These are phyloP conservation scores for Datnioides undecimradiatus DNA, from an alignment of 2,113 vertebrate species.

Conservation along the genomic window DNA sequence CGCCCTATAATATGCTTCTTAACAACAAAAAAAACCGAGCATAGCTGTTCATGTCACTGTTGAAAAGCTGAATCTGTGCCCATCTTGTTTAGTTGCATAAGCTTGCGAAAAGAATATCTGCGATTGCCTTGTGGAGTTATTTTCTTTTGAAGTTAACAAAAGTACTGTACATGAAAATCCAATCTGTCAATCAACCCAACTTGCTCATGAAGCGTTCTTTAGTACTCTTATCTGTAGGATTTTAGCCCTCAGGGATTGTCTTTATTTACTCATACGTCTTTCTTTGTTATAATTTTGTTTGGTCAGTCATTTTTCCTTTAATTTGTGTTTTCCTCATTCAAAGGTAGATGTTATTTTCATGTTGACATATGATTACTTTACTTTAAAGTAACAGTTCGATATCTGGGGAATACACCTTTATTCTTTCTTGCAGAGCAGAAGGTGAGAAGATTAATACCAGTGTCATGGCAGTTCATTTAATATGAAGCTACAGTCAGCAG, in stretches of 20 bases:
- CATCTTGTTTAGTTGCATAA: conserved; percentile 45
- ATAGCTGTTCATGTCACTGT: conserved; percentile 40
- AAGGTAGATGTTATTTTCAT: conserved; percentile 37
- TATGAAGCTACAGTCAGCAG: neutral
- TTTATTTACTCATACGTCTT: conserved; percentile 45
- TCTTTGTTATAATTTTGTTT: conserved; percentile 14
- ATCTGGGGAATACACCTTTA: neutral
- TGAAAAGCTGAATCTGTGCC: conserved; percentile 46
- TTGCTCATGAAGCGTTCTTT: conserved; percentile 40
- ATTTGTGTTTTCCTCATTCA: conserved; percentile 27
- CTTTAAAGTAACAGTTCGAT: neutral
- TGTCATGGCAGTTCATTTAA: neutral
- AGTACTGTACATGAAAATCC: conserved; percentile 66
- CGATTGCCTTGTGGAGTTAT: conserved; percentile 52
- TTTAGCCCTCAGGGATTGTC: conserved; percentile 82
- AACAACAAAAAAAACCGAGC: conserved; percentile 39
- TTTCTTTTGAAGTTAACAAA: conserved; percentile 32
- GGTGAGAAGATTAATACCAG: neutral
- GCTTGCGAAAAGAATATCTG: conserved; percentile 30
- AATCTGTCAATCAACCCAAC: too few relatives aligned
- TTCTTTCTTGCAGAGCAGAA: neutral
- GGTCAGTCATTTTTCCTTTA: conserved; percentile 7
- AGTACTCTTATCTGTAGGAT: conserved; percentile 60
- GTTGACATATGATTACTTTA: conserved; percentile 27
- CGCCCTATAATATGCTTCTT: conserved; percentile 30